Conservation (phyloP, 2,888 invertebrate species). For the Drosophila colorata region DNA sequence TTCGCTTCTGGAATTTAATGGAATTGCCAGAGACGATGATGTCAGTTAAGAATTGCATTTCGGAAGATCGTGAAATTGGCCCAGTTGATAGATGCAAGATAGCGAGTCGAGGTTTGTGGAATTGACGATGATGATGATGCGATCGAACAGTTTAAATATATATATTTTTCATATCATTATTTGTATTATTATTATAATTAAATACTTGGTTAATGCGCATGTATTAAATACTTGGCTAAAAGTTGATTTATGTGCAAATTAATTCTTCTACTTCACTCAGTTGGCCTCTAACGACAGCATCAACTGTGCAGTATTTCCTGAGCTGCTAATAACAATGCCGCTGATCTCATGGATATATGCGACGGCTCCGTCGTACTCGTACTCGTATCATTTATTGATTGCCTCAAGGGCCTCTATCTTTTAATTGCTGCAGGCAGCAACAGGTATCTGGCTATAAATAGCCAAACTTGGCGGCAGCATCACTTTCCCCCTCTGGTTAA, state of each 20-base stretch:
- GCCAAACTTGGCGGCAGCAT: constrained; percentile 20
- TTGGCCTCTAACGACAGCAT: constrained; percentile 19
- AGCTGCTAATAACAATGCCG: constrained; percentile 34
- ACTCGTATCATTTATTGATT: constrained; percentile 13
- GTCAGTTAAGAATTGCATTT: constrained; percentile 37
- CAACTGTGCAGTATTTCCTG: constrained; percentile 32
- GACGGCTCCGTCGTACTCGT: not conserved
- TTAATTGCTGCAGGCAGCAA: constrained; percentile 39
- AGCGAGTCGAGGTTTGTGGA: not conserved
- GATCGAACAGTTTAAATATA: constrained; percentile 5
- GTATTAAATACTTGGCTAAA: constrained; percentile 35
- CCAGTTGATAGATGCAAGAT: constrained; percentile 26
- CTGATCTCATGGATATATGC: constrained; percentile 47
- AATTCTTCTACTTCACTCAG: constrained; percentile 29
- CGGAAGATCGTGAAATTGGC: constrained; percentile 30
- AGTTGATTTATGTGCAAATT: constrained; percentile 57
- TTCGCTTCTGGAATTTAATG: constrained; percentile 28
- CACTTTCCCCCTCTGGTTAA: constrained; percentile 39
- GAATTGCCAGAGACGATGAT: constrained; percentile 45
- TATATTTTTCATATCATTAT: constrained; percentile 7
- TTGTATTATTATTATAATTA: constrained; percentile 16
- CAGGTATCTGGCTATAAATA: constrained; percentile 39
- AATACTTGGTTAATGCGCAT: constrained; percentile 33
- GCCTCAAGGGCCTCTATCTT: constrained; percentile 20
- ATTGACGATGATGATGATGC: constrained; percentile 3